These are phyloP conservation scores for Aix galericulata DNA, from an alignment of 2,113 vertebrate genomes.

Conservation along the genomic window DNA sequence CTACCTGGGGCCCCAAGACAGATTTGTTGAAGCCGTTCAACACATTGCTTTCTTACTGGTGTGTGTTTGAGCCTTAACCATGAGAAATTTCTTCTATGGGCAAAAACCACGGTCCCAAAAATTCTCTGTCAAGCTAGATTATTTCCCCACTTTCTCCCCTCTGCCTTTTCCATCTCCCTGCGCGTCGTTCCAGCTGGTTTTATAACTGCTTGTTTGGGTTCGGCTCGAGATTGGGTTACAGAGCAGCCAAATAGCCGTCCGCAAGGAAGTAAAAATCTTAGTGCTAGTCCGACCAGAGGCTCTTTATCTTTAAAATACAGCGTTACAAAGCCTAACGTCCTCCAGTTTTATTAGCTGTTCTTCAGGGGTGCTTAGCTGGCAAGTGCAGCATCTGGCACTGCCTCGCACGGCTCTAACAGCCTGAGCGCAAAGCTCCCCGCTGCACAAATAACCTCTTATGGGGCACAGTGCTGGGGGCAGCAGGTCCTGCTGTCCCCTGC, in stretches of 20 bases:
- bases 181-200: fast-evolving
- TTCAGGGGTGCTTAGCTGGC: slow-evolving; percentile 36
- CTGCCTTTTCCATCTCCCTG: not conserved
- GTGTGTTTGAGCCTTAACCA: not conserved
- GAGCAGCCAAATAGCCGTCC: not conserved
- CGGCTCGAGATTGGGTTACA: not conserved
- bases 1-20: not conserved
- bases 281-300: not conserved
- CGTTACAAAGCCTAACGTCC: not conserved
- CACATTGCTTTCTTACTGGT: not conserved
- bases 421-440: not conserved
- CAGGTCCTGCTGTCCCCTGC: not conserved
- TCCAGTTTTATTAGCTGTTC: not conserved
- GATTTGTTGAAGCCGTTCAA: not conserved
- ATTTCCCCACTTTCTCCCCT: not conserved
- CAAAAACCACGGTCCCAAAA: not conserved
- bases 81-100: not conserved
- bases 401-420: not conserved
- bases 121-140: not conserved
- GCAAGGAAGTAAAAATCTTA: not conserved
- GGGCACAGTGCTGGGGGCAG: not conserved
- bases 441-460: not conserved
- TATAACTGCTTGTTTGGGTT: not conserved
- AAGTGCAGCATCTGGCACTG: slow-evolving; percentile 46
- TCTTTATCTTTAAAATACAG: not conserved